A percentile compares a stretch with the other conserved stretches of the same genome.
Evolutionary conservation across 2,113 vertebrate species (phyloP).

Genomic region (Candoia aspera): DNA sequence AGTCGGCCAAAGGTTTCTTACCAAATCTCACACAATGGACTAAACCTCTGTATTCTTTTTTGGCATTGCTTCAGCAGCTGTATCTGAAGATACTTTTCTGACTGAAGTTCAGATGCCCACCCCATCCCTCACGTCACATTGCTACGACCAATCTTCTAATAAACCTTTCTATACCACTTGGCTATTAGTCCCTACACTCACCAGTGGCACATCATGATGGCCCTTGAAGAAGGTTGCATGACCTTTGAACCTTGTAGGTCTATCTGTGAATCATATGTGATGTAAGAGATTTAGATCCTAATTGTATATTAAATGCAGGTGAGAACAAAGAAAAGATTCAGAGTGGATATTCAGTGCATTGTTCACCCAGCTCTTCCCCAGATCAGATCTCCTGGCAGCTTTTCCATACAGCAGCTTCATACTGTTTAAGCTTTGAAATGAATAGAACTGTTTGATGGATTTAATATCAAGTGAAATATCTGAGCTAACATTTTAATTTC

Average conservation of each 20-base stretch:
- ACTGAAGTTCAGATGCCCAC: not conserved
- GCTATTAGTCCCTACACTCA: not conserved
- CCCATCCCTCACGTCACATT: not conserved
- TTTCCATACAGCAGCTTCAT: not conserved
- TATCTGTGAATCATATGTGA: not conserved
- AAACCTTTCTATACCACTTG: not conserved
- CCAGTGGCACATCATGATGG: not conserved
- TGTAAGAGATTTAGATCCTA: not conserved
- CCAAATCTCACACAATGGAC: not conserved
- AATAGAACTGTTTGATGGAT: not conserved
- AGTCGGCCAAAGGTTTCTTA: not conserved
- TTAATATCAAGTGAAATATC: not conserved
- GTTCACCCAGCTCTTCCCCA: not conserved
- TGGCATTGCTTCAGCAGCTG: not conserved
- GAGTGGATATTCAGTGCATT: not conserved
- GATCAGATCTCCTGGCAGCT: not conserved
- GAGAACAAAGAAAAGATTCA: not conserved
- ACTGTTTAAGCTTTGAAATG: not conserved
- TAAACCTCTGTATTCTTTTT: not conserved
- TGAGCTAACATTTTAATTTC: not conserved
- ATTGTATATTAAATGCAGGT: not conserved
- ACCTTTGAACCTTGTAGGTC: not conserved
- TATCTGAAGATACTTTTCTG: not conserved
- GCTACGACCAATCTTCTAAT: not conserved
- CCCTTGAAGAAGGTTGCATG: not conserved